Evolutionary conservation across 2,888 invertebrate species (phyloP).

Genomic region (Eumerus sabulonum): DNA sequence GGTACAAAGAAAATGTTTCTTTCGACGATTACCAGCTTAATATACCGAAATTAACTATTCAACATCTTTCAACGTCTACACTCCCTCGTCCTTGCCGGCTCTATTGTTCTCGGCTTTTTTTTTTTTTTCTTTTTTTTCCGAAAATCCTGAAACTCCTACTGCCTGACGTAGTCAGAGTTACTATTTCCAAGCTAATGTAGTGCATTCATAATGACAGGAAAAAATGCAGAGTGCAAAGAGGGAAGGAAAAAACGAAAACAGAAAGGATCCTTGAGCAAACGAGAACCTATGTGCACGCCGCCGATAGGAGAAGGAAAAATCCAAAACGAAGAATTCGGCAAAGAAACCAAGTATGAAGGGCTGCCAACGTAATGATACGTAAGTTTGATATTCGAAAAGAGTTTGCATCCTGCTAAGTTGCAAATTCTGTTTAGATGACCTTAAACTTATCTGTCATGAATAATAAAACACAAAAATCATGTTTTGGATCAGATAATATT

Average conservation of each 20-base stretch:
- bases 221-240: background rate
- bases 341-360: conserved; percentile 2
- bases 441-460: conserved; percentile 69
- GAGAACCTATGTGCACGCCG: conserved; percentile 43
- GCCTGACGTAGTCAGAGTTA: conserved; percentile 9
- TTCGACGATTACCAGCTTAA: conserved; percentile 51
- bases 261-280: conserved; percentile 33
- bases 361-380: conserved; percentile 60
- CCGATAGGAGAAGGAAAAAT: conserved; percentile 4
- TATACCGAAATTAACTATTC: conserved; percentile 59
- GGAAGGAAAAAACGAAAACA: conserved; percentile 10
- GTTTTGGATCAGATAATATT: conserved; percentile 66
- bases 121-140: too few relatives aligned
- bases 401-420: conserved; percentile 66
- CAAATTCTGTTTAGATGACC: conserved; percentile 68
- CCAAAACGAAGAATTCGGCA: background rate
- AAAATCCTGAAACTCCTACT: conserved; percentile 18
- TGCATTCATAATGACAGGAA: conserved; percentile 62
- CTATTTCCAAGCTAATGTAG: conserved; percentile 58
- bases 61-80: conserved; percentile 52
- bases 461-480: conserved; percentile 68
- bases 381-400: conserved; percentile 64
- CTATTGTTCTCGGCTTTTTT: conserved; percentile 4
- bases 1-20: conserved; percentile 30
- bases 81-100: background rate